Evolutionary conservation across 2,888 invertebrate species (phyloP).

Genomic region (Lucinisca nassula): DNA sequence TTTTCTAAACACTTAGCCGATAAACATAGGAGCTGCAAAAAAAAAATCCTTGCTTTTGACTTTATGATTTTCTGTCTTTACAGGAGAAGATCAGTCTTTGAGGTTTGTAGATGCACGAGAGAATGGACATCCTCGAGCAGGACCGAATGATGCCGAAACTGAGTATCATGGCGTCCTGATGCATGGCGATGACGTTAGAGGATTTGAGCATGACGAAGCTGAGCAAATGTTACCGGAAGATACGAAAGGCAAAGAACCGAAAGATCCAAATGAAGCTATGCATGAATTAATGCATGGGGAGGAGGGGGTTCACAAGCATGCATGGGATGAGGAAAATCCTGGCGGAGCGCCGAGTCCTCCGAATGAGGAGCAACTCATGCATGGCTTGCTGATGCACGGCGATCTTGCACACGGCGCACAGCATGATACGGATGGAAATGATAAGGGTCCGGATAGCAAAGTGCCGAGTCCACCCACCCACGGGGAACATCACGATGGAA

Average conservation of each 20-base stretch:
- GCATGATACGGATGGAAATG: not conserved
- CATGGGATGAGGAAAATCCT: not conserved
- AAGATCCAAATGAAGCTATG: conserved; percentile 54
- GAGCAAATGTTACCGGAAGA: conserved; percentile 38
- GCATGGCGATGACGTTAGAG: conserved; percentile 73
- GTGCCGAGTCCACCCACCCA: not conserved
- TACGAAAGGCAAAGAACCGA: conserved; percentile 42
- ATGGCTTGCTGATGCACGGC: conserved; percentile 73
- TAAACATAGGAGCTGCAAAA: no score
- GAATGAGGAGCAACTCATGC: conserved; percentile 69
- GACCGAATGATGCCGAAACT: conserved; percentile 71
- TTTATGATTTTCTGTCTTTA: no score
- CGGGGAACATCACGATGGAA: not conserved
- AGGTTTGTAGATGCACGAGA: conserved; percentile 59
- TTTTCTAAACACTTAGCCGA: no score
- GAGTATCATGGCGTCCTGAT: conserved; percentile 79
- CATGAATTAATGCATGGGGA: conserved; percentile 33
- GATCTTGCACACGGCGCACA: conserved; percentile 45
- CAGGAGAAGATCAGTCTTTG: conserved; percentile 73
- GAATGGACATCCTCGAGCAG: conserved; percentile 38
- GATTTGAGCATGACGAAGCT: conserved; percentile 58
- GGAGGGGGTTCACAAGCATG: not conserved
- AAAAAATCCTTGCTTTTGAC: no score
- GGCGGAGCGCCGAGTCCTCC: conserved; percentile 16
- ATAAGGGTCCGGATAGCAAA: not conserved